Base-by-base conservation (phyloP, 2,888 invertebrate species). In the Cataglyphis cursor region DNA sequence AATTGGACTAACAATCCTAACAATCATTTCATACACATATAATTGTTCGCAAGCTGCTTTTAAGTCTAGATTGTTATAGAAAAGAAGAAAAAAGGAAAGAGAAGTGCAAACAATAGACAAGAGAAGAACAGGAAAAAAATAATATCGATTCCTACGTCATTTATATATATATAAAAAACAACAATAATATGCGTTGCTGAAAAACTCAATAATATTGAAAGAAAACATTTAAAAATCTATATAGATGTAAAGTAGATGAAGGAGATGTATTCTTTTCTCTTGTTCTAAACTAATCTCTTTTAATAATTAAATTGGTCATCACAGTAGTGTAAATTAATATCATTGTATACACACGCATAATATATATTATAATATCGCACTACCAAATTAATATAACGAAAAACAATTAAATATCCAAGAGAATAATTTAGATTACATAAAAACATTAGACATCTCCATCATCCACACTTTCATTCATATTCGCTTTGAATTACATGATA, bases 131-230 rank as follows among this genome's bases (percentile, higher is more conserved):
- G 31, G 8, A 41, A 21, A 44, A 44, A 31, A 35, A 35, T 44
- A 61, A 72, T 38, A 59, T 59, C 15, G 1, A 1, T 73, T 73
- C 18, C 24, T 61, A 24, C n/a, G 28, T 73, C 15, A 51, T 51
- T 51, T 3, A 6, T 51, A n/a, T 35, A 31, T 31, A 35, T 35
- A 8, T 51, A 51, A 51, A 59, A 59, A 59, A 59, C 12, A 24
- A 48, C 18, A 48, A 48, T 59, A 24, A 57, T 59, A 59, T 28
- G 21, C 24, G 4, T 21, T 57, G 12, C 12, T 59, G 15, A 59
- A 59, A 10, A 24, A 59, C 8, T 15, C 28, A 28, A 24, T 59
- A 8, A 28, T 59, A 15, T 21, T 15, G 8, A 24, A 15, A 59
- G 3, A 28, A 28, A 28, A 28, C 18, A 59, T 59, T 59, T 59